Evolutionary conservation across 2,888 invertebrate genomes (phyloP).

Genomic region (Meloe dianella): DNA sequence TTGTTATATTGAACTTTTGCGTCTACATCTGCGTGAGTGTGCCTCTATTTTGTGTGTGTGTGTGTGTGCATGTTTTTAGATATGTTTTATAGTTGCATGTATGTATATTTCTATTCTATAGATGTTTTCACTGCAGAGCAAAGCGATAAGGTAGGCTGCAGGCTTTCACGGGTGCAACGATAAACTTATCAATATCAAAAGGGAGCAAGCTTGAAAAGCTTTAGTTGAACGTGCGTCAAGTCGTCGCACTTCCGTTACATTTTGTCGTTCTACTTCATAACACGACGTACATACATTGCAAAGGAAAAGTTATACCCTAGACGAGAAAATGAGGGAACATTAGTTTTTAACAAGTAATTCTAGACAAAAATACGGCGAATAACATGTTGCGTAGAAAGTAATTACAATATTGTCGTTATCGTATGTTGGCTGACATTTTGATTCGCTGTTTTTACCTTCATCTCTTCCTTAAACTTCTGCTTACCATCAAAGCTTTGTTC

Average conservation of each 20-base stretch:
- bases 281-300: neutral
- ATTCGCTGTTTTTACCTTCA: neutral
- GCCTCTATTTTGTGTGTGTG: neutral
- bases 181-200: constrained; percentile 32
- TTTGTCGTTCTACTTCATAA: constrained; percentile 2
- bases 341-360: neutral
- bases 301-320: neutral
- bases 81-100: neutral
- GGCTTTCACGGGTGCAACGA: constrained; percentile 6
- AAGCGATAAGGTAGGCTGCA: constrained; percentile 8
- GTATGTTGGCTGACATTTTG: neutral
- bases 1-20: neutral
- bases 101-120: neutral
- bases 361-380: no score
- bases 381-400: neutral
- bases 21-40: neutral
- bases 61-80: neutral
- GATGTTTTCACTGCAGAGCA: neutral
- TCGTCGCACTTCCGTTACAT: constrained; percentile 26
- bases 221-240: constrained; percentile 27
- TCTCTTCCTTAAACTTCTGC: neutral
- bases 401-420: neutral
- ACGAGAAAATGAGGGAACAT: neutral
- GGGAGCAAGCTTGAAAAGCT: constrained; percentile 14
- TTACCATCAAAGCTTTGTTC: no score